These are phyloP conservation scores for Arbacia lixula DNA, from an alignment of 53 echinoderm and acorn worm genomes.

Conservation along the genomic window DNA sequence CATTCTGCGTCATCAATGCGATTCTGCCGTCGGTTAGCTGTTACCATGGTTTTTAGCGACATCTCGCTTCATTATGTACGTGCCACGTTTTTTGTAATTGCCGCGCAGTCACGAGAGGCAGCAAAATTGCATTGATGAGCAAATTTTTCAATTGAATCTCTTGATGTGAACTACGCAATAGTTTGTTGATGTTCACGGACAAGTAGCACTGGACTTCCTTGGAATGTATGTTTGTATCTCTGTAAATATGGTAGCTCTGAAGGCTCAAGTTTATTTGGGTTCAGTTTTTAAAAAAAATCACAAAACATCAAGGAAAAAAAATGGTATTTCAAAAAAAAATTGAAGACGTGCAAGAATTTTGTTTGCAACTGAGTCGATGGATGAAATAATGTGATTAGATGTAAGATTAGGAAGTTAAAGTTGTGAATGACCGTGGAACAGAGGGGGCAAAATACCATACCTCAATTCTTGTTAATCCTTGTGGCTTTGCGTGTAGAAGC, in stretches of 20 bases:
- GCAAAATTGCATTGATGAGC: neutral
- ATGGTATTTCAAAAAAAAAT: slow-evolving; percentile 1
- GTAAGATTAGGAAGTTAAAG: slow-evolving; percentile 39
- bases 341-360: slow-evolving; percentile 43
- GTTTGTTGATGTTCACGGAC: slow-evolving; percentile 17
- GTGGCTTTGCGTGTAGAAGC: slow-evolving; percentile 5
- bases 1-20: too few relatives aligned
- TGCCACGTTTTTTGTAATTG: too few relatives aligned
- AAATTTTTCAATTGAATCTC: neutral
- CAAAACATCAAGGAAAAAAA: slow-evolving; percentile 43
- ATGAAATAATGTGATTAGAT: slow-evolving; percentile 8
- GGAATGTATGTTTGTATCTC: slow-evolving; percentile 41
- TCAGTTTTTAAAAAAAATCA: slow-evolving; percentile 33
- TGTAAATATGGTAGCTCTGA: slow-evolving; percentile 44
- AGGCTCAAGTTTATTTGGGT: slow-evolving; percentile 52
- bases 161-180: slow-evolving; percentile 54
- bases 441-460: slow-evolving; percentile 20
- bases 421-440: neutral
- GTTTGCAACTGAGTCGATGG: slow-evolving; percentile 36
- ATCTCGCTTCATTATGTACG: too few relatives aligned
- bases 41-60: too few relatives aligned
- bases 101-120: too few relatives aligned
- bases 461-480: slow-evolving; percentile 10
- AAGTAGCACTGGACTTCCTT: slow-evolving; percentile 46
- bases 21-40: too few relatives aligned